Base-by-base conservation (phyloP, 2,113 vertebrate genomes). In the Nipponia nippon region DNA sequence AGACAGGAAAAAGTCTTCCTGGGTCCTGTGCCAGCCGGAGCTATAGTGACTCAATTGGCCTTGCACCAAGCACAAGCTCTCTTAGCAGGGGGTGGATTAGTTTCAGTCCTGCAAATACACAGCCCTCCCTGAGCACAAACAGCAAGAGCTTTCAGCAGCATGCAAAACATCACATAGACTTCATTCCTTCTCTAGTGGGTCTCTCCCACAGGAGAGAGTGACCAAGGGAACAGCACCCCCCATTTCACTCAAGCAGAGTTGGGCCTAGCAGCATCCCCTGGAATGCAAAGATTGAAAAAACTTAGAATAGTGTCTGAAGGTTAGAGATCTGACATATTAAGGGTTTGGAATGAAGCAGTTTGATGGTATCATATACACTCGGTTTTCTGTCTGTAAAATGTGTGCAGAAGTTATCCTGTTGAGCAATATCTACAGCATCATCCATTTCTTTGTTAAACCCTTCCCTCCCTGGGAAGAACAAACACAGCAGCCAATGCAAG, bases 391-490 rank as follows among this genome's bases (percentile, higher is more conserved):
- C 95, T 89, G 81, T 67, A 93, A 94, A 92, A 62, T 11, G 42
- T 62, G 63, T 9, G 18, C 95, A 89, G 84, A 89, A 95, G 91
- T 95, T 91, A 63, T 87, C 80, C 69, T 70, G 36, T 96, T 97
- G 83, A 94, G 97, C 95, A 98, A 98, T 32, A 83, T 11, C 67
- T 56, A 81, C 84, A 47, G 87, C 50, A 83, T 70, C 55, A 25
- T 91, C 94, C 94, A 3, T 50, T 63, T 92, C 90, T 97, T 85
- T 93, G 96, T 86, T 89, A 50, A 95, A 88, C 70, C 76, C 34
- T 70, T 44, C 71, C 69, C 66, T 83, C 67, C 72, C 95, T 98
- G 98, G 97, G 97, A 98, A 98, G 96, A 98, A 79, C 96, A 98
- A 98, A 98, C 96, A 97, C 88, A 72, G 75, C 44, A 65, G 82